Evolutionary conservation across 2,888 invertebrate species (phyloP), one percentile per base, ranked within the genome.

Genomic region (Machimus rusticus): DNA sequence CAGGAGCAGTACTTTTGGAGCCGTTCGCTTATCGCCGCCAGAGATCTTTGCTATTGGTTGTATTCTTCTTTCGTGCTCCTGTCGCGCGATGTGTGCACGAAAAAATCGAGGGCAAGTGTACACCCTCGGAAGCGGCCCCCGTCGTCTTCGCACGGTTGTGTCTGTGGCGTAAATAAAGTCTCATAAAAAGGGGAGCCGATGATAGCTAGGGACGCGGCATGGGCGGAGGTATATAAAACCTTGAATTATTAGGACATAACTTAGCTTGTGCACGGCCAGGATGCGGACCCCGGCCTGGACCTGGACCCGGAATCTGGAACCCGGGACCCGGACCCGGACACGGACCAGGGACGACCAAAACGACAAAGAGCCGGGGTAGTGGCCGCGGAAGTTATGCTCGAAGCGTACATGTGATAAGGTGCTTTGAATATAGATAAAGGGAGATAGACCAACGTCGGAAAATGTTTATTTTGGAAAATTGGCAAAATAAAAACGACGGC

Each of bases 1-100:
- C 57, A 86, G 87, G 57, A 87, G 82, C 57, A 86, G 86, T 82
- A 88, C 86, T 88, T 88, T 88, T 88, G 88, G 87, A 87, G 88
- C 87, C 81, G 85, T 85, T 88, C 76, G 84, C 57, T 90, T 90
- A 89, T 89, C 89, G 88, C 84, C 78, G 87, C 88, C 88, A 87
- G 88, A 89, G 89, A 89, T 89, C 89, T 89, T 89, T 89, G 89
- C 89, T 88, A 89, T 90, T 90, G 90, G 90, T 87, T 89, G 89
- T 86, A 88, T 79, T 86, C 86, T 82, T 86, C 86, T 81, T 79
- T 88, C 76, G 51, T 87, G 77, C 55, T 77, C 76, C 82, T 28
- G 66, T 66, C 66, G 66, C 66, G 66, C 23, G 66, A 66, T 66
- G 78, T 57, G 77, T 76, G 43, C 74, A 51, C 28, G 34, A 51